Base-by-base conservation (phyloP, 2,888 invertebrate species). In the Cantharis rufa region DNA sequence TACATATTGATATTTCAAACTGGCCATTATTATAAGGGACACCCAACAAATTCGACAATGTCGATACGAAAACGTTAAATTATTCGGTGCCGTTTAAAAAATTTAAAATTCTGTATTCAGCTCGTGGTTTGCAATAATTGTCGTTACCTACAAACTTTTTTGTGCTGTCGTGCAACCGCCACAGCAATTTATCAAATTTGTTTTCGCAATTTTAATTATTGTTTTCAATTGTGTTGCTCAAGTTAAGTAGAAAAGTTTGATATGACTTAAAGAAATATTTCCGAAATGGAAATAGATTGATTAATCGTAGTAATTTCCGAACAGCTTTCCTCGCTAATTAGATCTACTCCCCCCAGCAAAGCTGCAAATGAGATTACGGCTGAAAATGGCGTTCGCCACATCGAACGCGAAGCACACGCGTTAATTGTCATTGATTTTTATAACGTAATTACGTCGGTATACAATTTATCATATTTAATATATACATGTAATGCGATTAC, bases 271-370 rank as follows among this genome's bases (percentile, higher is more conserved):
- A 84, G 85, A 85, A 86, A 83, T 83, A 84, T 84, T 84, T 84
- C 82, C 84, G 84, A 85, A 86, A 86, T 85, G 86, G 87, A 88
- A 87, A 86, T 85, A 86, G 88, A 89, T 89, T 90, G 90, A 90
- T 90, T 90, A 90, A 90, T 90, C 89, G 89, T 85, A 86, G 89
- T 89, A 90, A 90, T 90, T 90, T 90, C 89, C 88, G 89, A 89
- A 89, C 89, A 88, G 88, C 87, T 88, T 87, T 87, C 87, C 84
- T 84, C 86, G 87, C 87, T 88, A 88, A 88, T 88, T 88, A 87
- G 88, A 88, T 88, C 88, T 87, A 84, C 87, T 86, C 87, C 86
- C 64, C 87, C 85, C 84, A 83, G 86, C 84, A 83, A 84, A 83
- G 79, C 86, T 84, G 86, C 86, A 88, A 89, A 89, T 88, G 88